Evolutionary conservation across 2,113 vertebrate species (phyloP).

Genomic region (Chrysemys picta): DNA sequence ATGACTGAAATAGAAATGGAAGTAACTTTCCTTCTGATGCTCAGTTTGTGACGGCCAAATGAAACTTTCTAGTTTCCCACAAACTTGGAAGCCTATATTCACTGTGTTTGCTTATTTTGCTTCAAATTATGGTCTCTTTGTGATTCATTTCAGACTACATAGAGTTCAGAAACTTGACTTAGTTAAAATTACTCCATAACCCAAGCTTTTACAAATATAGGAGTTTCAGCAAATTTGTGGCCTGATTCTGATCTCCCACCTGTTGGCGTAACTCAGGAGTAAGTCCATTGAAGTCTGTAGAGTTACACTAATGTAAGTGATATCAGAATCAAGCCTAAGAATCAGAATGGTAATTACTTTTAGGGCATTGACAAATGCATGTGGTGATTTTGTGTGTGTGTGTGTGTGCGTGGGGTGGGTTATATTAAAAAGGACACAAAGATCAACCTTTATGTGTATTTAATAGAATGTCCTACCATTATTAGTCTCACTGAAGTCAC

Average conservation of each 20-base stretch:
- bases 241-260: neutral
- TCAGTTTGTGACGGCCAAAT: neutral
- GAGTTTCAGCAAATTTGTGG: neutral
- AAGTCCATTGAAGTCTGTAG: neutral
- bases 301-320: neutral
- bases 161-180: neutral
- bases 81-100: neutral
- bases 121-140: neutral
- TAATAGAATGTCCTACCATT: neutral
- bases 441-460: neutral
- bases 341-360: neutral
- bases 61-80: neutral
- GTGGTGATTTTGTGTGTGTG: neutral
- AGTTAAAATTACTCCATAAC: neutral
- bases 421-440: neutral
- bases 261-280: accelerated
- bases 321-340: neutral
- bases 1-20: neutral
- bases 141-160: neutral
- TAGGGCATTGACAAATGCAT: neutral
- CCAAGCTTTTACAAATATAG: neutral
- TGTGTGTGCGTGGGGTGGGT: no score
- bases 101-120: neutral
- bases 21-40: neutral
- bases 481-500: neutral